Evolutionary conservation across 1,140 invertebrate genomes (phyloP), one percentile per base, ranked within the genome.

Genomic region (Leptonema lineaticorne): DNA sequence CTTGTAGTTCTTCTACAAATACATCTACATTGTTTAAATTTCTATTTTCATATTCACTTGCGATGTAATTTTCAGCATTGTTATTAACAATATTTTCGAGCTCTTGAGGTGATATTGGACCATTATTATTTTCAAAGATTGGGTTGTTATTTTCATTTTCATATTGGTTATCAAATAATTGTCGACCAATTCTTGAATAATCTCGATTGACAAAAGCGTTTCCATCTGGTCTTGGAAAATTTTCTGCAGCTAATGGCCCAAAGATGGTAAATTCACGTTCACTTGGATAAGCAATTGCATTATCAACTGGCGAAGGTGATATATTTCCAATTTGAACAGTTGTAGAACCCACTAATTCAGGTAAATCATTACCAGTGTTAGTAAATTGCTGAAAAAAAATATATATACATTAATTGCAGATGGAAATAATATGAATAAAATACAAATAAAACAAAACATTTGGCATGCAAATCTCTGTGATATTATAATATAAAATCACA

Each of bases 51-150:
- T 73, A 70, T 50, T 73, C 68, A 48, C 72, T 73, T 7, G 63
- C 69, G 64, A 83, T 83, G 73, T 83, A 83, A 20, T 77, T 79
- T 1, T 79, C 76, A 1, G 82, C 82, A 69, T 83, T 83, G 75
- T 83, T 83, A 73, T 83, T 83, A 22, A 79, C 81, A 68, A 83
- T 83, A 74, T 83, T 83, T 75, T 83, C 81, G 78, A 83, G 79
- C 72, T 83, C 82, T 9, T 81, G 78, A 16, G 80, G 76, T 4
- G 82, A 83, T 59, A 83, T 82, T 8, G 82, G 82, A 0, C 82
- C 82, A 76, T 83, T 83, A 75, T 83, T 83, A 74, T 82, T 79
- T 67, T 82, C 81, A 70, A 74, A 76, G 69, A 77, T 74, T 68
- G 79, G 79, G 74, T 81, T 80, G 76, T 81, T 81, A 69, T 71